Evolutionary conservation across 2,888 invertebrate genomes (phyloP).

Genomic region (Fissipunctia ypsillon): DNA sequence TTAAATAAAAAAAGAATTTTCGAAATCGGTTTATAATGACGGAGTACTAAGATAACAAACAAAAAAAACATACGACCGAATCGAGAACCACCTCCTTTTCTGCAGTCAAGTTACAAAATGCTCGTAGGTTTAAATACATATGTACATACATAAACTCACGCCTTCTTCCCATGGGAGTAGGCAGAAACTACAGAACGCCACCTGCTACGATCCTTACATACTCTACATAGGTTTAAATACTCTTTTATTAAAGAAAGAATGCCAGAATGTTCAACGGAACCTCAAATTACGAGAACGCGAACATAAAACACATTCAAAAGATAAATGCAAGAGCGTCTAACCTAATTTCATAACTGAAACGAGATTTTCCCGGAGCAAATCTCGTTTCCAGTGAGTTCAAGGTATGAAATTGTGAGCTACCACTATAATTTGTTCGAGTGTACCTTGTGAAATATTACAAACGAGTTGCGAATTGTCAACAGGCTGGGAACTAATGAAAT

Average conservation of each 20-base stretch:
- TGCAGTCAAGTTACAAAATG: too few relatives aligned
- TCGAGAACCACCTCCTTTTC: too few relatives aligned
- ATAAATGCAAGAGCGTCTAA: slow-evolving; percentile 57
- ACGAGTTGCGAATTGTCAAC: slow-evolving; percentile 61
- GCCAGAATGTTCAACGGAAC: slow-evolving; percentile 9
- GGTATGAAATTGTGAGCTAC: slow-evolving; percentile 53
- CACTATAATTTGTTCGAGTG: slow-evolving; percentile 56
- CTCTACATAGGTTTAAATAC: too few relatives aligned
- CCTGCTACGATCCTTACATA: too few relatives aligned
- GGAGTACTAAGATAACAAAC: too few relatives aligned
- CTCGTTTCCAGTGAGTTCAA: slow-evolving; percentile 55
- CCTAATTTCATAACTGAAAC: slow-evolving; percentile 59
- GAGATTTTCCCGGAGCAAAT: slow-evolving; percentile 49
- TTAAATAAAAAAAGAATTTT: too few relatives aligned
- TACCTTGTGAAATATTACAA: slow-evolving; percentile 61
- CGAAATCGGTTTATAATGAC: too few relatives aligned
- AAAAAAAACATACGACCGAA: too few relatives aligned
- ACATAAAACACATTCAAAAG: slow-evolving; percentile 49
- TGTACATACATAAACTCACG: too few relatives aligned
- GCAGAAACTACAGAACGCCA: too few relatives aligned
- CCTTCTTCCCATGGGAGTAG: too few relatives aligned
- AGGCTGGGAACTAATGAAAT: slow-evolving; percentile 61
- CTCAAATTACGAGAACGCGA: slow-evolving; percentile 13
- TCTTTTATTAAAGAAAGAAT: background rate
- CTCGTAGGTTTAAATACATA: too few relatives aligned